Evolutionary conservation across 1,140 invertebrate species (phyloP), one percentile per base, ranked within the genome.

Genomic region (Schmidtea mediterranea): DNA sequence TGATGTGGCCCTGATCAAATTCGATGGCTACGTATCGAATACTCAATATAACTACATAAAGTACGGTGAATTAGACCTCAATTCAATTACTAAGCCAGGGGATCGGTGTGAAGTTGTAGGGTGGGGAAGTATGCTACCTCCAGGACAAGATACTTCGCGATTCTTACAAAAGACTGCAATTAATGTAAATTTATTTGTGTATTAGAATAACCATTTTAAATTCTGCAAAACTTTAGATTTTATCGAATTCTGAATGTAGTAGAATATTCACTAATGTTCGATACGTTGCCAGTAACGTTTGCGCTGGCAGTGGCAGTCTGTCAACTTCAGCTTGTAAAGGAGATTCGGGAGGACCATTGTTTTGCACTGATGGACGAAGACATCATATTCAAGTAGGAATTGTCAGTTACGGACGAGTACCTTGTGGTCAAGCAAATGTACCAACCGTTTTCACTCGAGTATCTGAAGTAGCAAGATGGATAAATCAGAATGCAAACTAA

Each of bases 401-500:
- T 8, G 59, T 58, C 1, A 61, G 59, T 10, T 62, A 62, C 51
- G 43, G 47, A 0, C 38, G 22, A 13, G 56, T 57, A 2, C 58
- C 56, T 37, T 47, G 48, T 36, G 24, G 51, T 5, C 48, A 45
- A 1, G 59, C 61, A 8, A 58, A 54, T 9, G 51, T 52, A 13
- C 62, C 61, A 1, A 59, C 54, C 3, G 61, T 61, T 1, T 62
- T 61, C 39, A 62, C 61, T 12, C 40, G 53, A n/a, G 57, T 64
- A 1, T 54, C 59, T 0, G 48, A 55, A 21, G 61, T 57, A 43
- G 21, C 55, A 0, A 47, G 47, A 1, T 63, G 62, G 62, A 62
- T 63, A 9, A 49, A 54, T 6, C 19, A 22, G 2, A 48, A 18
- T 3, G 52, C 51, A 32, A 32, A 32, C 3, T 32, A 32, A 32